These are phyloP conservation scores for Peromyscus melanophrys DNA, from an alignment of 2,797 vertebrate species.

Conservation along the genomic window DNA sequence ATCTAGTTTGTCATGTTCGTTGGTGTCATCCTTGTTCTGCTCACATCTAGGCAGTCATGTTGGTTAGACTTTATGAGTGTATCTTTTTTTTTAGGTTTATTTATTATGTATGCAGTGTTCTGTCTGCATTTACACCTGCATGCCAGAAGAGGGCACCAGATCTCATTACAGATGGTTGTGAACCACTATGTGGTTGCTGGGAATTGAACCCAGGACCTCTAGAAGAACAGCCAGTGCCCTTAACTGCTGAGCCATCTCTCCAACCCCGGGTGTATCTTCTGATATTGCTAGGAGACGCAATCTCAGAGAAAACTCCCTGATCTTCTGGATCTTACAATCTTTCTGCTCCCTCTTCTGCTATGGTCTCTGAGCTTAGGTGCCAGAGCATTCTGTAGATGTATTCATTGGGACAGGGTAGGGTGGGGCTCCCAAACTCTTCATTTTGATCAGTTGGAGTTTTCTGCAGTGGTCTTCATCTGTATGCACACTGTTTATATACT, in stretches of 20 bases:
- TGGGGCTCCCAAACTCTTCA: neutral
- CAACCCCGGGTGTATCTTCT: neutral
- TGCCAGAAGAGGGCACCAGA: too few relatives aligned
- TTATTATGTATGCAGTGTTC: too few relatives aligned
- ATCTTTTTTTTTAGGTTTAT: too few relatives aligned
- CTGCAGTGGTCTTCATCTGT: neutral
- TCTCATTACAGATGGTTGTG: too few relatives aligned
- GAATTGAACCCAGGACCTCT: too few relatives aligned
- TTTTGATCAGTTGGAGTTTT: neutral
- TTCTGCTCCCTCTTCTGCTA: neutral
- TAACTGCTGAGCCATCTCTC: too few relatives aligned
- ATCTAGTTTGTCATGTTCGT: neutral
- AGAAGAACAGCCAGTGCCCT: too few relatives aligned
- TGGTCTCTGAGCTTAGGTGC: neutral
- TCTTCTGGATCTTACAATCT: neutral
- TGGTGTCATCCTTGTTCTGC: neutral
- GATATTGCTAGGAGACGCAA: neutral
- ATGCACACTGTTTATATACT: neutral
- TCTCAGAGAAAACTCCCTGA: neutral
- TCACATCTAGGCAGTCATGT: neutral
- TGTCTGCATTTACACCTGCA: too few relatives aligned
- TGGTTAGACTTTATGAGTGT: neutral
- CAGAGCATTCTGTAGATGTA: neutral
- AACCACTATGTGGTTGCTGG: too few relatives aligned
- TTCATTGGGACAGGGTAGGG: neutral